A percentile compares a stretch with the other conserved stretches of the same genome.
Conservation (phyloP, 92 coral and sea anemone genomes). For the Parazoanthus darwini region DNA sequence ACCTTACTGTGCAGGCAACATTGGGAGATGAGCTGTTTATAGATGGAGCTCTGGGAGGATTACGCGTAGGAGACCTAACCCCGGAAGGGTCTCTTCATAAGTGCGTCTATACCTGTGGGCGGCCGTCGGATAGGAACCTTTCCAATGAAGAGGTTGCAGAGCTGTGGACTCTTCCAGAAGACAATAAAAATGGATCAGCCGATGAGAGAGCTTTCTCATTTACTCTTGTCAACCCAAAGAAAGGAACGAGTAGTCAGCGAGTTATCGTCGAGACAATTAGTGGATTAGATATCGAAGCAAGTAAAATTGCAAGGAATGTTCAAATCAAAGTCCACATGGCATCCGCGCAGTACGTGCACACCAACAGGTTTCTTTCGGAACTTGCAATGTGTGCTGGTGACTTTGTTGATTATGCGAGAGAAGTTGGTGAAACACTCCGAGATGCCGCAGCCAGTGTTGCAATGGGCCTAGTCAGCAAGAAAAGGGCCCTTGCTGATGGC, state of each 20-base stretch:
- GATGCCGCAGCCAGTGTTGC: conserved; percentile 97
- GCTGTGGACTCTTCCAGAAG: conserved; percentile 69
- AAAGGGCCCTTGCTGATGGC: conserved; percentile 89
- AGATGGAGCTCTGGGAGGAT: conserved; percentile 95
- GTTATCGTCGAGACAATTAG: conserved; percentile 50
- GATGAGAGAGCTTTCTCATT: conserved; percentile 86
- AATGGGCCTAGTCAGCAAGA: conserved; percentile 96
- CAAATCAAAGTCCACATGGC: conserved; percentile 87
- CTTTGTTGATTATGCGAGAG: conserved; percentile 87
- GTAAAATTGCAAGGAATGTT: conserved; percentile 74
- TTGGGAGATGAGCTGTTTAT: conserved; percentile 78
- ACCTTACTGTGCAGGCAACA: conserved; percentile 75
- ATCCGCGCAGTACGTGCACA: conserved; percentile 90
- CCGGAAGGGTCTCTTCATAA: conserved; percentile 90
- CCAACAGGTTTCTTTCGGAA: conserved; percentile 91
- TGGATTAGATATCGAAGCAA: conserved; percentile 50
- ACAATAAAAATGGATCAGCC: conserved; percentile 63
- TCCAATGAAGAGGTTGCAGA: conserved; percentile 50
- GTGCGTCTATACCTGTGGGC: conserved; percentile 85
- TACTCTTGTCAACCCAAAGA: conserved; percentile 75
- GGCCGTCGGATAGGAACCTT: conserved; percentile 45
- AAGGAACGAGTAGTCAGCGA: conserved; percentile 52
- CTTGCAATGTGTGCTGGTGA: conserved; percentile 89
- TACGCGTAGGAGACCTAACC: conserved; percentile 87
- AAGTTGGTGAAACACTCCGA: conserved; percentile 87